A percentile compares a stretch with the other conserved stretches of the same genome.
Evolutionary conservation across 2,888 invertebrate species (phyloP).

Genomic region (Malthinus flaveolus): DNA sequence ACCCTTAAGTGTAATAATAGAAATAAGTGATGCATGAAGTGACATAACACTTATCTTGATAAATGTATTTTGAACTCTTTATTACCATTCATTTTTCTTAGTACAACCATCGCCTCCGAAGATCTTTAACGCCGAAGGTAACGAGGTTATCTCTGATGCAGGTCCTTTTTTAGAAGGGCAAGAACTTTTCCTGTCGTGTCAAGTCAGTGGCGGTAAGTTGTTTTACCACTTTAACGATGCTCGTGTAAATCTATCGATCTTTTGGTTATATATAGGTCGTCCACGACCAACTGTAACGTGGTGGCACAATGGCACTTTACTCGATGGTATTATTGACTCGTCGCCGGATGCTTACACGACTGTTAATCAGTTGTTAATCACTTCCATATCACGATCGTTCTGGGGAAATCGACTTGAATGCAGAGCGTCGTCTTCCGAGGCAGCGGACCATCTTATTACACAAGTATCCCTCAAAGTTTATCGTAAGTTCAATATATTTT

Average conservation of each 20-base stretch:
- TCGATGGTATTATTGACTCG: constrained; percentile 74
- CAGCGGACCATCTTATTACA: constrained; percentile 68
- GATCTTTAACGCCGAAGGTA: constrained; percentile 82
- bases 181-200: constrained; percentile 80
- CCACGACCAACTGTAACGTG: constrained; percentile 82
- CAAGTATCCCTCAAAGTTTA: constrained; percentile 78
- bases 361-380: constrained; percentile 77
- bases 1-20: too few species aligned
- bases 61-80: background rate
- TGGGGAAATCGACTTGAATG: constrained; percentile 78
- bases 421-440: constrained; percentile 73
- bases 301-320: constrained; percentile 76
- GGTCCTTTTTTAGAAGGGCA: constrained; percentile 88
- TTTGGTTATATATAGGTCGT: constrained; percentile 63
- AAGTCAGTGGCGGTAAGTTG: constrained; percentile 80
- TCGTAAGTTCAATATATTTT: constrained; percentile 44
- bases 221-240: background rate
- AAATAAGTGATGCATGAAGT: too few species aligned
- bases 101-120: constrained; percentile 80
- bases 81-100: constrained; percentile 53
- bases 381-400: constrained; percentile 70
- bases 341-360: constrained; percentile 64
- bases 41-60: too few species aligned
- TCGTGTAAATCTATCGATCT: background rate
- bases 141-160: constrained; percentile 75